phyloP scores from a whole-genome alignment of 2,113 vertebrate species.

The Nansenia antarctica region DNA sequence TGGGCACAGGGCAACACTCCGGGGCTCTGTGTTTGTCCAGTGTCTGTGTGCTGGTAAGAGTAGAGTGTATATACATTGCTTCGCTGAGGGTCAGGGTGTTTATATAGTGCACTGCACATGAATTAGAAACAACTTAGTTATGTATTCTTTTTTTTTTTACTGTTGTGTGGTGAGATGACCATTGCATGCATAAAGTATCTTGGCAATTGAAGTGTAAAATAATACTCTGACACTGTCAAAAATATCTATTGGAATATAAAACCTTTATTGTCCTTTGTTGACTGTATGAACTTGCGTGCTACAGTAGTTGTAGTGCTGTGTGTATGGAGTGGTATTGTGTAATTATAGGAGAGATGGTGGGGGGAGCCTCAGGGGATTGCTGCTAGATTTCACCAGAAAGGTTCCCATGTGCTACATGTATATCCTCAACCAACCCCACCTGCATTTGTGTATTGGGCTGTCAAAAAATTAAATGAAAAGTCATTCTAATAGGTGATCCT shows the following conservation, averaged over 20 bases:
- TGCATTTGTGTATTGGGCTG: conserved; percentile 88
- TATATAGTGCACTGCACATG: conserved; percentile 23
- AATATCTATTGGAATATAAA: no score
- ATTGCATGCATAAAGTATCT: neutral
- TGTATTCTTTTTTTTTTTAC: no score
- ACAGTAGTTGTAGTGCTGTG: conserved; percentile 7
- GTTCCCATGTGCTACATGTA: conserved; percentile 77
- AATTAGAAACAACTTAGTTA: conserved; percentile 19
- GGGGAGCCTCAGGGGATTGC: conserved; percentile 63
- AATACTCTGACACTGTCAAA: no score
- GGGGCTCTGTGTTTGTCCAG: conserved; percentile 27
- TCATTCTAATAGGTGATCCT: conserved; percentile 98
- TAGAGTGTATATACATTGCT: neutral
- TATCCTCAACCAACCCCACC: conserved; percentile 81
- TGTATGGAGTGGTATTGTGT: conserved; percentile 51
- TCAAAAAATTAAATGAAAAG: conserved; percentile 99
- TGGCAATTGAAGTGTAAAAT: no score
- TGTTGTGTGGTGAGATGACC: neutral
- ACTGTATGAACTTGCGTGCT: no score
- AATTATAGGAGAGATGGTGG: conserved; percentile 72
- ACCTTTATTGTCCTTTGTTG: no score
- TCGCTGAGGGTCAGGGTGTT: conserved; percentile 6
- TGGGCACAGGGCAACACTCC: conserved; percentile 45
- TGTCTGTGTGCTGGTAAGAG: neutral
- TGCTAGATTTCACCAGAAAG: conserved; percentile 60